phyloP scores from a whole-genome alignment of 1,140 invertebrate species.

The Patella vulgata region DNA sequence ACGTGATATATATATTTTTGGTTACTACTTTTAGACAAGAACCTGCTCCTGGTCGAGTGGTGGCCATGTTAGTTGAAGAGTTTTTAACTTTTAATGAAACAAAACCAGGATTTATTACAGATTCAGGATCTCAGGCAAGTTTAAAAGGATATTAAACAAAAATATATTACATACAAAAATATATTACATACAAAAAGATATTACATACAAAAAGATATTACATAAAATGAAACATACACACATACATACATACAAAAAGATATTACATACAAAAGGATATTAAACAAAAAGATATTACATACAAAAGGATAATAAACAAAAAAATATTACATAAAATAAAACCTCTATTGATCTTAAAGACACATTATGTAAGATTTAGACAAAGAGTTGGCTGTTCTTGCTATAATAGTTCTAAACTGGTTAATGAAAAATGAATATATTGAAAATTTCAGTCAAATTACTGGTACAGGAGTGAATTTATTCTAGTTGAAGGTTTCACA shows the following conservation, averaged over 20 bases:
- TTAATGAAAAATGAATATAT: too few species aligned
- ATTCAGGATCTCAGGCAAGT: conserved; percentile 55
- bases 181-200: not conserved
- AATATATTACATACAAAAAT: not conserved
- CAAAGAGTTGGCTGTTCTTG: too few species aligned
- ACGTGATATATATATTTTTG: too few species aligned
- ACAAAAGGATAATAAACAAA: too few species aligned
- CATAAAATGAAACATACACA: not conserved
- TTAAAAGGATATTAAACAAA: not conserved
- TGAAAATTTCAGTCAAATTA: too few species aligned
- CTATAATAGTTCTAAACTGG: too few species aligned
- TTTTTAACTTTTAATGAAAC: conserved; percentile 55
- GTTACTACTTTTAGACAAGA: conserved; percentile 46
- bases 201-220: not conserved
- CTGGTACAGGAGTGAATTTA: too few species aligned
- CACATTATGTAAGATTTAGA: too few species aligned
- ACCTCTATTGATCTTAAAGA: too few species aligned
- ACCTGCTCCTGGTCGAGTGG: conserved; percentile 56
- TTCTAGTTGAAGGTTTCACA: too few species aligned
- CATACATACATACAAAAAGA: not conserved
- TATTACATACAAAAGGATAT: not conserved
- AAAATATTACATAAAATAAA: too few species aligned
- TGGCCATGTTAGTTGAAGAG: conserved; percentile 62
- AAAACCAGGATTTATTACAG: conserved; percentile 56
- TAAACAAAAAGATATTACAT: too few species aligned